Base-by-base conservation (phyloP, 92 coral and sea anemone species). In the Phymanthus crucifer region DNA sequence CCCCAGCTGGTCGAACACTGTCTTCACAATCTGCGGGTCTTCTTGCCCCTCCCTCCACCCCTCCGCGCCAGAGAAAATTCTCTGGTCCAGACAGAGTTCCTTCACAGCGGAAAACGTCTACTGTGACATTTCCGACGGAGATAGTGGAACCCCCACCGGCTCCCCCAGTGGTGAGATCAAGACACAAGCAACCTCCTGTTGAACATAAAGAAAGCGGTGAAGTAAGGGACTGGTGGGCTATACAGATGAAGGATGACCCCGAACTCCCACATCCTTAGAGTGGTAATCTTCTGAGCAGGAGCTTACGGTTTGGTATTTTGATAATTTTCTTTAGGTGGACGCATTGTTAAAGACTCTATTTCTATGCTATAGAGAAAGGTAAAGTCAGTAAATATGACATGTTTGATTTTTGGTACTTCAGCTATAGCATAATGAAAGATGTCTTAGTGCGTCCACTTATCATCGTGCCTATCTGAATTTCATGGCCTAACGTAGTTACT, bases 171-270 rank as follows among this genome's bases (percentile, higher is more conserved):
- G 34, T 24, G 29, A 66, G 70, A 6, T 61, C 72, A 50, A n/a
- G 86, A 66, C 87, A 89, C 68, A 82, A 71, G 72, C 82, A 74
- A 52, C 83, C 83, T 29, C 40, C 89, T 4, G 78, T 84, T 3
- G 94, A 91, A 24, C 70, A 79, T 8, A 83, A 84, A 61, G 97
- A 90, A 78, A 93, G 78, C 19, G 82, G 83, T 19, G 92, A 92
- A 37, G 94, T 92, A 31, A 89, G 84, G 29, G 90, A 92, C 77
- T 92, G 97, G 97, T 92, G 93, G 92, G 74, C 80, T 10, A 50
- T 66, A 37, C 74, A 73, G 40, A 65, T 73, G 79, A 74, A 74
- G 45, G 80, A 82, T 17, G 84, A 80, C 17, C 24, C 58, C 10
- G 26, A 16, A 27, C 57, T 36, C 38, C 70, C 77, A 34, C 35